These are phyloP conservation scores for Chloropsis hardwickii DNA, from an alignment of 2,113 vertebrate genomes.

Conservation along the genomic window DNA sequence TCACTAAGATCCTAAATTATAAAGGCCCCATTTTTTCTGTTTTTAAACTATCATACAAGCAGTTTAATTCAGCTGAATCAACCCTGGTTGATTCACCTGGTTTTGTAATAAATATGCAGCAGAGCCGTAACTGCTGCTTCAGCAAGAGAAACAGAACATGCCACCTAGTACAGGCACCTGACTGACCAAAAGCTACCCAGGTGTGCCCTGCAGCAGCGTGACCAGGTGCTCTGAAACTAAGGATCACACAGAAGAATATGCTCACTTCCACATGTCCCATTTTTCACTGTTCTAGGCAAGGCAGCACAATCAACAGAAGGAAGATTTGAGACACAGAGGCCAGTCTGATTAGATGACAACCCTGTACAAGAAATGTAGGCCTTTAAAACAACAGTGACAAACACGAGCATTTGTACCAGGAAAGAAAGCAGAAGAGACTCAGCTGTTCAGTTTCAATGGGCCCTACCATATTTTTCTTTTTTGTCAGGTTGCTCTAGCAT, in stretches of 20 bases:
- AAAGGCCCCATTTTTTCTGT: background rate
- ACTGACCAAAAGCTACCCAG: background rate
- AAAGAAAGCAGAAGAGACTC: background rate
- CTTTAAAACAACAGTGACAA: background rate
- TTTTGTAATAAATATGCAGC: fast-evolving
- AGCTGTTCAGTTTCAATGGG: background rate
- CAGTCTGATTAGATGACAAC: background rate
- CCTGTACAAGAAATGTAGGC: background rate
- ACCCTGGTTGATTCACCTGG: fast-evolving
- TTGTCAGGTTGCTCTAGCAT: background rate
- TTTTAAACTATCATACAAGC: background rate
- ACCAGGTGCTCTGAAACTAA: background rate
- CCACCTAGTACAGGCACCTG: background rate
- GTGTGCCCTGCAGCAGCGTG: fast-evolving
- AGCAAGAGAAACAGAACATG: background rate
- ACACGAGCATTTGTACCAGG: background rate
- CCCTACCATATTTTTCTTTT: background rate
- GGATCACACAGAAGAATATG: background rate
- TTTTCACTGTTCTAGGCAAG: background rate
- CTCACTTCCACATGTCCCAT: fast-evolving
- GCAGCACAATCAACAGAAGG: background rate
- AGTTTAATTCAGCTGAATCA: background rate
- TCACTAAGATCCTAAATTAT: background rate
- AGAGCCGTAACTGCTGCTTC: background rate
- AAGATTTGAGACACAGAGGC: background rate